These are phyloP conservation scores for Rana temporaria DNA, from an alignment of 2,113 vertebrate species.

Conservation along the genomic window DNA sequence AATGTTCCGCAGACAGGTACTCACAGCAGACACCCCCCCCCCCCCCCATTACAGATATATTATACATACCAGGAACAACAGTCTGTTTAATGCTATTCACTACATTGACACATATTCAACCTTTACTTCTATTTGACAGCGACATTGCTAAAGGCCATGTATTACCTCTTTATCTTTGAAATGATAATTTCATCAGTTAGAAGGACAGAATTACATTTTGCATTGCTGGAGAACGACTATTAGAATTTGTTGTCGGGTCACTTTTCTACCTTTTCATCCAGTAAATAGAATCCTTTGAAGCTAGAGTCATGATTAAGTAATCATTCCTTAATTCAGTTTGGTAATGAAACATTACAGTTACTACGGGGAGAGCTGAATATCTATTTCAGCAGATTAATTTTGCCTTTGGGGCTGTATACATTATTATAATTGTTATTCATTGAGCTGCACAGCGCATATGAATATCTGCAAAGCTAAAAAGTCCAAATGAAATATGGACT, in stretches of 20 bases:
- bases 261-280: constrained; percentile 1
- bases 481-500: neutral
- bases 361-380: neutral
- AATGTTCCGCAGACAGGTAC: too few relatives aligned
- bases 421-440: constrained; percentile 8
- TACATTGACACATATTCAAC: neutral
- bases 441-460: neutral
- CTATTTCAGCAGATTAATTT: neutral
- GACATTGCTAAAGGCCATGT: constrained; percentile 68
- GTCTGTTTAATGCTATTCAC: neutral
- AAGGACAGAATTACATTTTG: neutral
- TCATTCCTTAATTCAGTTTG: constrained; percentile 6
- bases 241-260: neutral
- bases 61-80: neutral
- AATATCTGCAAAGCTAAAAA: neutral
- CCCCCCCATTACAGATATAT: too few relatives aligned
- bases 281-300: neutral
- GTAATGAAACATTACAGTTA: constrained; percentile 6
- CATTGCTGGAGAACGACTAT: neutral
- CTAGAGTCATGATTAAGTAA: neutral
- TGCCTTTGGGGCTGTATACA: neutral
- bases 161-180: constrained; percentile 55
- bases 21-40: too few relatives aligned
- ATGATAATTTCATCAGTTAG: neutral
- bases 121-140: constrained; percentile 60